These are phyloP conservation scores for Geothlypis trichas DNA, from an alignment of 2,113 vertebrate genomes.

Conservation along the genomic window DNA sequence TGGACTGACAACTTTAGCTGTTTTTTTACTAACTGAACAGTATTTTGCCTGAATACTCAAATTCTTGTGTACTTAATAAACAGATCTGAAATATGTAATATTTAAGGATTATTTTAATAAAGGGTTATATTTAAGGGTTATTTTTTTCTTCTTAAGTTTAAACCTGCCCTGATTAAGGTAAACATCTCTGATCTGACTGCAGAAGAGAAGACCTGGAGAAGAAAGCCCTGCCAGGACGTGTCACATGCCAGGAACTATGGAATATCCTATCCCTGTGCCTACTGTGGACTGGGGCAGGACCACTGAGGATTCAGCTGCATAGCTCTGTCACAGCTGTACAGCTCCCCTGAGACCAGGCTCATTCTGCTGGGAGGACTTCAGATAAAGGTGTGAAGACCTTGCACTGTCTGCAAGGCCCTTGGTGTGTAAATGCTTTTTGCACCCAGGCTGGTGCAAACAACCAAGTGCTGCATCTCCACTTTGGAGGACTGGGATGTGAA, in stretches of 20 bases:
- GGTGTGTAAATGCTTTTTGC: neutral
- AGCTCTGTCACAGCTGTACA: neutral
- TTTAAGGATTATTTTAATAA: neutral
- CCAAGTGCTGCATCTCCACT: neutral
- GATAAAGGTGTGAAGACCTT: neutral
- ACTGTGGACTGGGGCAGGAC: neutral
- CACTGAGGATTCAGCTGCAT: neutral
- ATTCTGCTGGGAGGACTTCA: neutral
- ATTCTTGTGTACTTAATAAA: neutral
- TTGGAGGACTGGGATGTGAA: neutral
- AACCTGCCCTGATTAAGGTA: neutral
- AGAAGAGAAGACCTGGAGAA: neutral
- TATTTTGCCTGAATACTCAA: neutral
- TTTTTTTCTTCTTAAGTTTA: neutral
- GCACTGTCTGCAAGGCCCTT: neutral
- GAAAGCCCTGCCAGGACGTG: neutral
- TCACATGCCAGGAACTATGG: neutral
- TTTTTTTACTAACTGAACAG: neutral
- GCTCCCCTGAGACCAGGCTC: neutral
- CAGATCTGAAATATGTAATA: neutral
- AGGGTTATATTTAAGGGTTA: neutral
- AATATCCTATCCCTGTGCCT: fast-evolving
- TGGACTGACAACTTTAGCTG: neutral
- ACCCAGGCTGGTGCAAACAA: neutral
- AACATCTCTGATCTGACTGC: neutral